Conservation (phyloP, 2,797 vertebrate species). For the Poecilia picta region DNA sequence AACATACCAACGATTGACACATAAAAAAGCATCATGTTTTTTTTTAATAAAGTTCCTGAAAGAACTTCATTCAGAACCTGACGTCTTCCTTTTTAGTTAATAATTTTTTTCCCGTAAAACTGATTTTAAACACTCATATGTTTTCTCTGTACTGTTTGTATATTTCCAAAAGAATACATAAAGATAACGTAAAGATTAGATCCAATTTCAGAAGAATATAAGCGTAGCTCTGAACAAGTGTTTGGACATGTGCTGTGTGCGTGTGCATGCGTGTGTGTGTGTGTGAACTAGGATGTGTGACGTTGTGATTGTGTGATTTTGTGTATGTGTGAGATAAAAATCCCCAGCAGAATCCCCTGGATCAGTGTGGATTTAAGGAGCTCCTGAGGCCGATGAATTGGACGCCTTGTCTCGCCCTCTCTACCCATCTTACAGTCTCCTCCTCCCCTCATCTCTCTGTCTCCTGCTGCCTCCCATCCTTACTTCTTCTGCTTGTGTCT, state of each 20-base stretch:
- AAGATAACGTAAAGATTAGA: not conserved
- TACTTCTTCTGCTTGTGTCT: not conserved
- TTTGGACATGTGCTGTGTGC: conserved; percentile 29
- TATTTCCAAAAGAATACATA: not conserved
- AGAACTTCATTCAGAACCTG: not conserved
- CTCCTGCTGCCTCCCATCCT: conserved; percentile 18
- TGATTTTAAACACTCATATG: not conserved
- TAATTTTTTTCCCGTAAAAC: not conserved
- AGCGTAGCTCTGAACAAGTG: not conserved
- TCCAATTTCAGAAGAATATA: not conserved
- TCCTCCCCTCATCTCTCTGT: conserved; percentile 36
- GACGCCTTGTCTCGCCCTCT: conserved; percentile 70
- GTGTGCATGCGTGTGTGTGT: conserved; percentile 11
- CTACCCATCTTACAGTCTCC: conserved; percentile 53
- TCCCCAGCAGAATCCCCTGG: conserved; percentile 63
- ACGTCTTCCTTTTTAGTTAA: not conserved
- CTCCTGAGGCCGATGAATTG: conserved; percentile 76
- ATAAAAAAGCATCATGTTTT: not conserved
- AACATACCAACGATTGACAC: not conserved
- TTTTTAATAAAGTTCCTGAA: not conserved
- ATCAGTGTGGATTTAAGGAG: conserved; percentile 76
- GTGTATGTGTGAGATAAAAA: conserved; percentile 51
- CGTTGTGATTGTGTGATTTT: conserved; percentile 1
- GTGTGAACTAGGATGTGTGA: not conserved
- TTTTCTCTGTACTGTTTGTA: not conserved